phyloP scores from a whole-genome alignment of 2,888 invertebrate genomes.

The Schizaphis graminum region DNA sequence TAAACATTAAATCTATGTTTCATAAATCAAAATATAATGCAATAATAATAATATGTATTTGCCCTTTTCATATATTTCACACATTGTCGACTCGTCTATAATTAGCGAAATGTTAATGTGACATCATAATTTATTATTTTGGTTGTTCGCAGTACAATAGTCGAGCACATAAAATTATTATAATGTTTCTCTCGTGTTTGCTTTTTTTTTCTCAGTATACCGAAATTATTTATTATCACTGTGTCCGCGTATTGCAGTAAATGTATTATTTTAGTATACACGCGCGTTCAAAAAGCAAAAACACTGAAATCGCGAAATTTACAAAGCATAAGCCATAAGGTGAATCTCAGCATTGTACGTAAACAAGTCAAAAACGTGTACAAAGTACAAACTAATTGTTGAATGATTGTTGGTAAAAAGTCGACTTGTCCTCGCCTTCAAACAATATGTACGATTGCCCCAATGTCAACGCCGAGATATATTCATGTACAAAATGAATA shows the following conservation, averaged over 20 bases:
- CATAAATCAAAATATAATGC: not conserved
- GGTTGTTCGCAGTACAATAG: not conserved
- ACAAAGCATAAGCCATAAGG: not conserved
- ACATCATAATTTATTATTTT: not conserved
- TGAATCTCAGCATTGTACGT: not conserved
- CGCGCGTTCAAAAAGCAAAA: not conserved
- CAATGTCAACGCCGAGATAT: not conserved
- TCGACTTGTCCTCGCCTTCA: not conserved
- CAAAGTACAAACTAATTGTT: not conserved
- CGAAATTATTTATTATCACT: not conserved
- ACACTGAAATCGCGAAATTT: not conserved
- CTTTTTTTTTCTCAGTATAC: not conserved
- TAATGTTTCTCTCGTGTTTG: not conserved
- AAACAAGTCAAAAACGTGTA: not conserved
- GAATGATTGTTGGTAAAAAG: not conserved
- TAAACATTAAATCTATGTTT: not conserved
- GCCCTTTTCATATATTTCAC: not conserved
- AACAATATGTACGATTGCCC: not conserved
- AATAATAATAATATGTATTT: not conserved
- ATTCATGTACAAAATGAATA: not conserved
- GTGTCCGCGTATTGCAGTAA: not conserved
- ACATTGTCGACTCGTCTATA: not conserved
- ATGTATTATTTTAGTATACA: not conserved
- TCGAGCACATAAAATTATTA: not conserved
- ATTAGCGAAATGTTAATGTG: not conserved